Percentiles rank a stretch among this genome's conserved stretches.
phyloP scores from a whole-genome alignment of 2,113 vertebrate species.

The Tyto alba region DNA sequence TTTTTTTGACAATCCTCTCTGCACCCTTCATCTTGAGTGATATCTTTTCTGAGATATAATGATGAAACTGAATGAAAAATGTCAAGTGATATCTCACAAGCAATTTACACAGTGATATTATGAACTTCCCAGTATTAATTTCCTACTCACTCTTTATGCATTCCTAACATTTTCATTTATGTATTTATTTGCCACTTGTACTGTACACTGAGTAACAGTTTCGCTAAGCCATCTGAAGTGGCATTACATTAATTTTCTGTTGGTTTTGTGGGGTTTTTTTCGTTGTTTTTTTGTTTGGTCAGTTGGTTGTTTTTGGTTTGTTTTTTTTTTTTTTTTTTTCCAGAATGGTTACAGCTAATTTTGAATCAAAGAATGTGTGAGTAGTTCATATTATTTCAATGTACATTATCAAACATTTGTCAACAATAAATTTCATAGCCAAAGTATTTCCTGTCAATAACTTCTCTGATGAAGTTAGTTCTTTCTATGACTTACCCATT shows the following conservation, averaged over 20 bases:
- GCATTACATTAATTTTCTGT: not conserved
- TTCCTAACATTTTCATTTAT: not conserved
- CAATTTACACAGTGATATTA: not conserved
- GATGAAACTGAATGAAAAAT: not conserved
- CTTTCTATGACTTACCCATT: not conserved
- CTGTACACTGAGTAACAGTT: not conserved
- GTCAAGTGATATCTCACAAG: not conserved
- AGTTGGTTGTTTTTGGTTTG: too few relatives aligned
- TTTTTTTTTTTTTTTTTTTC: not conserved
- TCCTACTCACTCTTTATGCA: not conserved
- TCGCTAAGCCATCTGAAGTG: not conserved
- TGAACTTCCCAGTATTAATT: not conserved
- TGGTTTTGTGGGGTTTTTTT: not conserved
- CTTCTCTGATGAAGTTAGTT: not conserved
- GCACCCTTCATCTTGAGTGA: not conserved
- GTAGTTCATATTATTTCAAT: not conserved
- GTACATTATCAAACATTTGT: not conserved
- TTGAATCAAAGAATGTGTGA: not conserved
- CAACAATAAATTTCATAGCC: not conserved
- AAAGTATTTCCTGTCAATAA: not conserved
- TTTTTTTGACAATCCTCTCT: not conserved
- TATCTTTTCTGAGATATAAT: not conserved
- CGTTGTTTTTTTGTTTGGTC: not conserved
- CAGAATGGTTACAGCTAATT: not conserved
- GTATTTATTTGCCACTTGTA: not conserved